Percentiles rank a stretch among this genome's conserved stretches.
These are phyloP conservation scores for Teleiodes luculella DNA, from an alignment of 2,888 invertebrate genomes.

Conservation along the genomic window DNA sequence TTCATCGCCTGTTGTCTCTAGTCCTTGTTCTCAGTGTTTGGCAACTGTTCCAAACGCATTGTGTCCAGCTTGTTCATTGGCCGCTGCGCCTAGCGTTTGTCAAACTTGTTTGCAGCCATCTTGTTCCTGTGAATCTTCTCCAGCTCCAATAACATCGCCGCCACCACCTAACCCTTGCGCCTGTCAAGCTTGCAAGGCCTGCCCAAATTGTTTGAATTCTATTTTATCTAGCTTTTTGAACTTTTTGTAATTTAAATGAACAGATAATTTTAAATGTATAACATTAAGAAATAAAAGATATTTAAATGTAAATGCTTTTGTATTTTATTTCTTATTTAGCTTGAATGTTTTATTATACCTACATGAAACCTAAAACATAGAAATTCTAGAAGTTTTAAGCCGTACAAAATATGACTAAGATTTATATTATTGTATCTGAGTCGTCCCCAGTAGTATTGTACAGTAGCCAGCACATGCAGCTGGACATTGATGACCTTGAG, in stretches of 20 bases:
- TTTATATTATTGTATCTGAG: too few species aligned
- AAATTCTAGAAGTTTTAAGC: too few species aligned
- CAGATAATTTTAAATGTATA: background rate
- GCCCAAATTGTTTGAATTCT: slow-evolving; percentile 12
- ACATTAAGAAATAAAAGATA: background rate
- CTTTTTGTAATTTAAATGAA: slow-evolving; percentile 17
- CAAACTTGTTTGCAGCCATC: background rate
- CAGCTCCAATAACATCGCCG: background rate
- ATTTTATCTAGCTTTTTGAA: slow-evolving; percentile 25
- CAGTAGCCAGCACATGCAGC: too few species aligned
- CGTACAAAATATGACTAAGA: too few species aligned
- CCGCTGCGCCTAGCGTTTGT: slow-evolving; percentile 14
- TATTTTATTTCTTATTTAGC: too few species aligned
- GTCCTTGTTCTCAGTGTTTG: background rate
- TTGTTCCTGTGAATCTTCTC: background rate
- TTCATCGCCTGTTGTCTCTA: background rate
- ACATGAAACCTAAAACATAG: too few species aligned
- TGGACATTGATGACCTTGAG: too few species aligned
- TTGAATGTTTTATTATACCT: too few species aligned
- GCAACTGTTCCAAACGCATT: background rate
- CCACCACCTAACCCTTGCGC: background rate
- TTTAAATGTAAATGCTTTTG: background rate
- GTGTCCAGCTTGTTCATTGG: slow-evolving; percentile 15
- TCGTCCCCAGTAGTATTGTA: too few species aligned
- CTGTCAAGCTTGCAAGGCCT: background rate